Base-by-base conservation (phyloP, 2,113 vertebrate species). In the Xiphophorus maculatus region DNA sequence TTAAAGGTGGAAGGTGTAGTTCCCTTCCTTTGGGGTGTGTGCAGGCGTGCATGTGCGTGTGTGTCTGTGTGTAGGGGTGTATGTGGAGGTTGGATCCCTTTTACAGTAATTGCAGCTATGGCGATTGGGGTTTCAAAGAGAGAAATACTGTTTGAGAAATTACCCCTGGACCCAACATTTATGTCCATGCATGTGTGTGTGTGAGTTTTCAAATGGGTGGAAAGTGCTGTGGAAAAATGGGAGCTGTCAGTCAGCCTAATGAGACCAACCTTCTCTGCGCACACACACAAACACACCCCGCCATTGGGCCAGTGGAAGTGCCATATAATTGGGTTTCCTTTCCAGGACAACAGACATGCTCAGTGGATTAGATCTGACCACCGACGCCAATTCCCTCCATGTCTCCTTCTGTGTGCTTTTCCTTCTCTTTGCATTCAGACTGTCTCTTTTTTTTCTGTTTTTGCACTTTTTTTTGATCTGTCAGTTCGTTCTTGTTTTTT, bases 251-350 rank as follows among this genome's bases (percentile, higher is more conserved):
- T 93, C 90, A 91, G 79, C 87, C 76, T 92, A 93, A 92, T 93
- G 92, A 93, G 90, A 89, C 77, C 89, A 87, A 89, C 87, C 89
- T 91, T 88, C 88, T 86, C 71, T 48, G 79, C 62, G 73, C 71
- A 19, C 63, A 44, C 80, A 77, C 76, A 87, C 85, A 74, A 79
- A 84, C 79, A 77, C 85, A 28, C 28, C 28, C 28, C 28, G 81
- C 88, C 88, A 91, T 84, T 72, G 71, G 87, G 82, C 83, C 88
- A 89, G 90, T 92, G 91, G 91, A 93, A 93, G 93, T 94, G 92
- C 89, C 90, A 88, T 90, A 90, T 95, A 93, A 95, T 95, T 94
- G 93, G 90, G 92, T 94, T 95, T 94, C 91, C 91, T 94, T 92
- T 95, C 92, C 92, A 93, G 90, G 91, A 94, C 94, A 93, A 92